Evolutionary conservation across 2,797 vertebrate species (phyloP).

Genomic region (Neomorphus geoffroyi): DNA sequence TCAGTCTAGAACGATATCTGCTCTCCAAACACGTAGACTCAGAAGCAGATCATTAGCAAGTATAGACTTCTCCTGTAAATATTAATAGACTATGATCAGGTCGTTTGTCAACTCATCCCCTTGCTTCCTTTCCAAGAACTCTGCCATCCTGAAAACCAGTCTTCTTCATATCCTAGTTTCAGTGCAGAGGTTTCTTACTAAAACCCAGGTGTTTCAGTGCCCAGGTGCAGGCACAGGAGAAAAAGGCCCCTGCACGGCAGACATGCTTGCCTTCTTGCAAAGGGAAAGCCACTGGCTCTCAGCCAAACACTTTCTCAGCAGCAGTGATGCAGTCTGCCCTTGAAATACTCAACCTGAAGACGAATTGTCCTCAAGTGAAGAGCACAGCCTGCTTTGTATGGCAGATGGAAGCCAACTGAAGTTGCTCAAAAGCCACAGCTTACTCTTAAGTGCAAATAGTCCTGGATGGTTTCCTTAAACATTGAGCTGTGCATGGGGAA

Average conservation of each 20-base stretch:
- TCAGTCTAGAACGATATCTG: neutral
- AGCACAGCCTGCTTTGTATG: neutral
- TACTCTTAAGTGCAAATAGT: neutral
- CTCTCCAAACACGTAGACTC: neutral
- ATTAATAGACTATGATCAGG: neutral
- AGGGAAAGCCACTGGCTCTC: neutral
- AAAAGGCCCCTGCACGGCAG: rapidly evolving
- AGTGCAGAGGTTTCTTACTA: neutral
- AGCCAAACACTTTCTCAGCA: neutral
- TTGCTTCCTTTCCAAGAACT: neutral
- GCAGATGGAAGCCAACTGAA: neutral
- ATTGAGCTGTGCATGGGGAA: neutral
- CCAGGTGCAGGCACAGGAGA: neutral
- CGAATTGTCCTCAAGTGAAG: neutral
- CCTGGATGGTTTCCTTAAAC: neutral
- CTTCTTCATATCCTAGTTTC: neutral
- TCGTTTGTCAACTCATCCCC: neutral
- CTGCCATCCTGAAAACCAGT: neutral
- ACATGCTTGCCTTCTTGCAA: rapidly evolving
- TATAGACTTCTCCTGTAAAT: neutral
- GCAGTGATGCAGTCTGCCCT: neutral
- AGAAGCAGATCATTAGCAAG: neutral
- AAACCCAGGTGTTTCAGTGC: neutral
- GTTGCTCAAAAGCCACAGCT: neutral
- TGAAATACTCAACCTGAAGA: neutral